Conservation (phyloP, 2,113 vertebrate genomes). For the Synodontis membranacea region DNA sequence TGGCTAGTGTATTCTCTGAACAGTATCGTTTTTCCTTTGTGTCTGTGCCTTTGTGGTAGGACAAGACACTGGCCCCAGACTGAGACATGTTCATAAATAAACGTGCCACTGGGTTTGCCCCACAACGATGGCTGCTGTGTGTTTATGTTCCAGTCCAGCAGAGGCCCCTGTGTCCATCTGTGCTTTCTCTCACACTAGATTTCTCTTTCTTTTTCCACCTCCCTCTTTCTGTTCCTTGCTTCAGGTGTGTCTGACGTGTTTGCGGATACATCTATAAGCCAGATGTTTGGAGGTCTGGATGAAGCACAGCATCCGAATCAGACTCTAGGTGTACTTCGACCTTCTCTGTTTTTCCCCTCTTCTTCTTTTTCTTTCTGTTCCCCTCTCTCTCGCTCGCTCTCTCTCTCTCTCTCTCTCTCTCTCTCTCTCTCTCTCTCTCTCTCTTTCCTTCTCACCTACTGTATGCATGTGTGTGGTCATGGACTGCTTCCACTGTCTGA, state of each 20-base stretch:
- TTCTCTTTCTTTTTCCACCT: slow-evolving; percentile 19
- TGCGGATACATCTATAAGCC: slow-evolving; percentile 33
- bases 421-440: not conserved
- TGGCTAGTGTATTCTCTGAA: not conserved
- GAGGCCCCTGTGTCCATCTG: slow-evolving; percentile 56
- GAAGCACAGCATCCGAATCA: not conserved
- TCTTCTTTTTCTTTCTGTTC: not conserved
- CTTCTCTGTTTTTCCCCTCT: not conserved
- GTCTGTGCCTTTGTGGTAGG: slow-evolving; percentile 51
- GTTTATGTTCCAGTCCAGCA: slow-evolving; percentile 67
- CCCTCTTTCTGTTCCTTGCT: slow-evolving; percentile 3
- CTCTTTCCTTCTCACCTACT: not conserved
- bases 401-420: not conserved
- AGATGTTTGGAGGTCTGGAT: slow-evolving; percentile 20
- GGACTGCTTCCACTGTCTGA: slow-evolving; percentile 15
- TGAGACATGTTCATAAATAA: slow-evolving; percentile 77
- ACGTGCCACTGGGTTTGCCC: slow-evolving; percentile 63
- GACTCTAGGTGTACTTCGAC: not conserved
- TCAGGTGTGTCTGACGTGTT: slow-evolving; percentile 74
- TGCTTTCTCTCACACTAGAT: slow-evolving; percentile 47
- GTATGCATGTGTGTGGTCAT: slow-evolving; percentile 32
- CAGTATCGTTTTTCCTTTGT: not conserved
- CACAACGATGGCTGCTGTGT: slow-evolving; percentile 57
- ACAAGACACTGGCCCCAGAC: slow-evolving; percentile 62
- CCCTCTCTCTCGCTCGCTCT: not conserved